Evolutionary conservation across 2,113 vertebrate genomes (phyloP).

Genomic region (Leucosticte australis): DNA sequence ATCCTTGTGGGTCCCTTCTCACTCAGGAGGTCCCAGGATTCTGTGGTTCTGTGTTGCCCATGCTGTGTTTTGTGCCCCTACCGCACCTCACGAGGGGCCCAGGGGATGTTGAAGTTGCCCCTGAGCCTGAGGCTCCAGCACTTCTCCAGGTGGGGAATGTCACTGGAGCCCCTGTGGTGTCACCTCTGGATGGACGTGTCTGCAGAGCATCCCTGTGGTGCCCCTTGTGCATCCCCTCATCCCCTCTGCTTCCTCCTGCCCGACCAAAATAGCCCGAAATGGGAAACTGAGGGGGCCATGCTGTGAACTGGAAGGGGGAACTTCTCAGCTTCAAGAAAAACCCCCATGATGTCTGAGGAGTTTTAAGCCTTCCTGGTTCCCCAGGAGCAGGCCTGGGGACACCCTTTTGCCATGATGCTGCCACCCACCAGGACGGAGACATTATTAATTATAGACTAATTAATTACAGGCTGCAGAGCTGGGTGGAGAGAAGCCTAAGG

Average conservation of each 20-base stretch:
- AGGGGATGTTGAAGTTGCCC: accelerated
- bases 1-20: background rate
- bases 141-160: background rate
- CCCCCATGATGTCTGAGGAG: accelerated
- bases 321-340: background rate
- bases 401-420: background rate
- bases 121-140: background rate
- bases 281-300: background rate
- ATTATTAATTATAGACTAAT: background rate
- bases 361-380: background rate
- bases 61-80: background rate
- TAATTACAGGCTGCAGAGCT: background rate
- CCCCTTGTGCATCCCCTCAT: background rate
- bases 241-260: constrained; percentile 10
- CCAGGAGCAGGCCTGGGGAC: background rate
- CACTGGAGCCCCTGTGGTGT: background rate
- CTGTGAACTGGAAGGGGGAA: background rate
- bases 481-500: background rate
- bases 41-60: background rate
- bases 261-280: background rate
- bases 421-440: background rate
- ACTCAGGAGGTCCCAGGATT: background rate
- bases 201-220: accelerated
- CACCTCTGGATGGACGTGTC: background rate
- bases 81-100: accelerated